Evolutionary conservation across 2,113 vertebrate species (phyloP).

Genomic region (Tonatia bakeri): DNA sequence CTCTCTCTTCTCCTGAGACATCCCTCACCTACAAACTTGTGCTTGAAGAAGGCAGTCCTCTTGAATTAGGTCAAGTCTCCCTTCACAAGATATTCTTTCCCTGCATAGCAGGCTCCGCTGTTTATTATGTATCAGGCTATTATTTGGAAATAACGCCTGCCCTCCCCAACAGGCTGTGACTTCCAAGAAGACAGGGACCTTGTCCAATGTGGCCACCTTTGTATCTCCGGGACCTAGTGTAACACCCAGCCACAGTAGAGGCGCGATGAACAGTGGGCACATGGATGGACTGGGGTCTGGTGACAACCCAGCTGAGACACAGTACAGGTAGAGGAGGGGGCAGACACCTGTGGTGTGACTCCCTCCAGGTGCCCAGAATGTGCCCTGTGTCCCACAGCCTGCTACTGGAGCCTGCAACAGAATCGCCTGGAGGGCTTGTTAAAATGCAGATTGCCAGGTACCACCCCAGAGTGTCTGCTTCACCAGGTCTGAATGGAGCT

Average conservation of each 20-base stretch:
- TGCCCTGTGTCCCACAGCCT: not conserved
- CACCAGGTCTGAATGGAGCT: not conserved
- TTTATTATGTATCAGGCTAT: not conserved
- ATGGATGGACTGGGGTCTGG: not conserved
- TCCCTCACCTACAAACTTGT: not conserved
- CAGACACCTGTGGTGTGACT: accelerated
- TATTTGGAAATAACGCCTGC: not conserved
- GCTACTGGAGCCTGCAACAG: not conserved
- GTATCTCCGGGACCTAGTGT: not conserved
- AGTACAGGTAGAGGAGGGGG: too few species aligned
- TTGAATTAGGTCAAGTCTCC: not conserved
- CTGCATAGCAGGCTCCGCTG: not conserved
- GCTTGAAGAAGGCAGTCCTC: too few species aligned
- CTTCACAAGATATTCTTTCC: not conserved
- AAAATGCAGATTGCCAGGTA: not conserved
- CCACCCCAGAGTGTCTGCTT: not conserved
- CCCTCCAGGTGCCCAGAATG: not conserved
- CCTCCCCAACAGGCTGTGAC: not conserved
- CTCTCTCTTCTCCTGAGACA: not conserved
- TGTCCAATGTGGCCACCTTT: not conserved
- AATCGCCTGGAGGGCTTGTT: not conserved
- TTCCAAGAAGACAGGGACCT: not conserved
- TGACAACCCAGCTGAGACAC: not conserved
- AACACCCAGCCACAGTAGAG: not conserved
- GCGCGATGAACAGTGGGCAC: not conserved